Conservation (phyloP, 2,113 vertebrate genomes). For the Hydropotes inermis region DNA sequence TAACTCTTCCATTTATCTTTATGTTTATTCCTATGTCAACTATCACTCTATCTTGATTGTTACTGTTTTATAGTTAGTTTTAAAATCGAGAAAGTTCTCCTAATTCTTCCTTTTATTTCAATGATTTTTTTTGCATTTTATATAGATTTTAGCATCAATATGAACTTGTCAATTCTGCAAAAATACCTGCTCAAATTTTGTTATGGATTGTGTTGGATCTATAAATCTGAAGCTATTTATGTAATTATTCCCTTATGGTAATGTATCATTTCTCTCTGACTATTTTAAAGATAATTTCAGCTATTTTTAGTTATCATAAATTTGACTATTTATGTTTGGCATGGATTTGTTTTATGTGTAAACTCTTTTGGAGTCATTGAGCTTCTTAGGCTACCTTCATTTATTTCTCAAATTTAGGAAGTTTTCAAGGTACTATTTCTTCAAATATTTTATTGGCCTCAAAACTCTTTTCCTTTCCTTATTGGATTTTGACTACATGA, state of each 20-base stretch:
- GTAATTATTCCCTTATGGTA: background rate
- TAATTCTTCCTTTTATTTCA: background rate
- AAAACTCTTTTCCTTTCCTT: background rate
- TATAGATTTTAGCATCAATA: background rate
- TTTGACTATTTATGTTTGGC: background rate
- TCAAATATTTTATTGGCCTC: background rate
- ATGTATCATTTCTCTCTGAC: background rate
- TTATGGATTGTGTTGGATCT: background rate
- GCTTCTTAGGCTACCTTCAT: background rate
- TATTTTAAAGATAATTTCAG: background rate
- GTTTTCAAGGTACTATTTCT: background rate
- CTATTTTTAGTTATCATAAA: background rate
- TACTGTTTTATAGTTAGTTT: background rate
- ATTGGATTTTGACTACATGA: background rate
- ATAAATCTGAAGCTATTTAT: background rate
- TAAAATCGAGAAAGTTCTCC: background rate
- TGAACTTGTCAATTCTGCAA: background rate
- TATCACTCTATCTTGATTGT: background rate
- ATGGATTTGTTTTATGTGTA: background rate
- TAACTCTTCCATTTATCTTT: background rate
- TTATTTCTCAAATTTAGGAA: background rate
- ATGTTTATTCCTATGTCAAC: background rate
- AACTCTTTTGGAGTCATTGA: background rate
- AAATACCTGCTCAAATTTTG: background rate
- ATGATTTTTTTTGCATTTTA: background rate